These are phyloP conservation scores for Aleiodes alternator DNA, from an alignment of 2,888 invertebrate species.

Conservation along the genomic window DNA sequence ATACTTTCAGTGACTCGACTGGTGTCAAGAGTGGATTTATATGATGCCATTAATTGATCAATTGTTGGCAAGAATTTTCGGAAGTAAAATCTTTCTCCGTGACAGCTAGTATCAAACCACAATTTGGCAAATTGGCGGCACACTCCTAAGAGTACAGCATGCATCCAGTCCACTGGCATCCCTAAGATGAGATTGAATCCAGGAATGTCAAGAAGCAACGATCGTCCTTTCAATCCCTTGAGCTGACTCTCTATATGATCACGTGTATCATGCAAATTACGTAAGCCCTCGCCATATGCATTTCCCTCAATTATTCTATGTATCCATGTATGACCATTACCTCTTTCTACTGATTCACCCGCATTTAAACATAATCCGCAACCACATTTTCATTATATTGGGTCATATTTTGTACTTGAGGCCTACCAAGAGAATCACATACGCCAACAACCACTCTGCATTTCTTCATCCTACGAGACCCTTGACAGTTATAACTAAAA, in stretches of 20 bases:
- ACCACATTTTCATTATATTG: constrained; percentile 48
- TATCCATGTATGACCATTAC: constrained; percentile 35
- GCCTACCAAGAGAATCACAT: constrained; percentile 51
- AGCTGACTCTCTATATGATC: constrained; percentile 24
- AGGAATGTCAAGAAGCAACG: constrained; percentile 37
- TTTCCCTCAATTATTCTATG: neutral
- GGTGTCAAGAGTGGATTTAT: neutral
- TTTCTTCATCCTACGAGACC: constrained; percentile 40
- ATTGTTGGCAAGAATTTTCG: neutral
- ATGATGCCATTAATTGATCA: neutral
- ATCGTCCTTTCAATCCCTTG: constrained; percentile 40
- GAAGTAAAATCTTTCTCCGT: constrained; percentile 21
- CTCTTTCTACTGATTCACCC: constrained; percentile 48
- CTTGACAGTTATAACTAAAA: constrained; percentile 44
- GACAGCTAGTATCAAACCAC: constrained; percentile 20
- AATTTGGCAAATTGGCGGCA: constrained; percentile 41
- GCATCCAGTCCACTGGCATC: constrained; percentile 47
- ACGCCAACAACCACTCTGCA: constrained; percentile 41
- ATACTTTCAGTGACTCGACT: neutral
- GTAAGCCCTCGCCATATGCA: constrained; percentile 33
- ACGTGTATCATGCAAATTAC: constrained; percentile 37
- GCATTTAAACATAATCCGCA: constrained; percentile 29
- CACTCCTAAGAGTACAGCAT: constrained; percentile 42
- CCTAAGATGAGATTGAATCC: constrained; percentile 39
- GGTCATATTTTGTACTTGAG: constrained; percentile 41